phyloP scores from a whole-genome alignment of 2,113 vertebrate genomes.

The Dipodomys ordii region DNA sequence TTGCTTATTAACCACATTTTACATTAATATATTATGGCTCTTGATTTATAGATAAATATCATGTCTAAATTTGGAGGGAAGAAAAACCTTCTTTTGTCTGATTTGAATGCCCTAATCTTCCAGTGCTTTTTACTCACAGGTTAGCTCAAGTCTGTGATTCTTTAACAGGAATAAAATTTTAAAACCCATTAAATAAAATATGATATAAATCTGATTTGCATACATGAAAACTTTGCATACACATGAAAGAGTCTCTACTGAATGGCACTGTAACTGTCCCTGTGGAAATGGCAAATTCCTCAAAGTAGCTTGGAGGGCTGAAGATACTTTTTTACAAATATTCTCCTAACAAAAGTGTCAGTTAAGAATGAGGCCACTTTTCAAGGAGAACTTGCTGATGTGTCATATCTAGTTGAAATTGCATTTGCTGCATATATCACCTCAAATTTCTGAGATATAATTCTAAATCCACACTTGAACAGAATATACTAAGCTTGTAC shows the following conservation, averaged over 20 bases:
- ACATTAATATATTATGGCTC: neutral
- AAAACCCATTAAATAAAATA: conserved; percentile 24
- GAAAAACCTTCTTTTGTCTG: neutral
- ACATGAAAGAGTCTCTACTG: neutral
- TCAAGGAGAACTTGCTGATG: neutral
- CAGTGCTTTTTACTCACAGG: neutral
- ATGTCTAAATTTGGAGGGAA: neutral
- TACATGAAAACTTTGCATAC: neutral
- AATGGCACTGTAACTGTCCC: neutral
- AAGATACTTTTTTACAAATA: neutral
- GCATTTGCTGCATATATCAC: neutral
- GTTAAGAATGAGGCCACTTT: neutral
- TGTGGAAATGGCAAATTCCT: conserved; percentile 10
- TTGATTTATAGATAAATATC: neutral
- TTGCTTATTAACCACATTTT: neutral
- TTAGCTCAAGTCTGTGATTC: neutral
- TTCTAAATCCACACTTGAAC: neutral
- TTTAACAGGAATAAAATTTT: conserved; percentile 11
- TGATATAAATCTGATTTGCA: neutral
- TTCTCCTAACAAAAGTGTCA: neutral
- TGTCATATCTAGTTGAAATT: neutral
- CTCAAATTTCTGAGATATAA: conserved; percentile 24
- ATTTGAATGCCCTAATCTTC: neutral
- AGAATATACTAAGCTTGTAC: neutral
- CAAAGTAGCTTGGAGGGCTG: neutral